These are phyloP conservation scores for Cotesia vestalis DNA, from an alignment of 1,140 invertebrate genomes.

Conservation along the genomic window DNA sequence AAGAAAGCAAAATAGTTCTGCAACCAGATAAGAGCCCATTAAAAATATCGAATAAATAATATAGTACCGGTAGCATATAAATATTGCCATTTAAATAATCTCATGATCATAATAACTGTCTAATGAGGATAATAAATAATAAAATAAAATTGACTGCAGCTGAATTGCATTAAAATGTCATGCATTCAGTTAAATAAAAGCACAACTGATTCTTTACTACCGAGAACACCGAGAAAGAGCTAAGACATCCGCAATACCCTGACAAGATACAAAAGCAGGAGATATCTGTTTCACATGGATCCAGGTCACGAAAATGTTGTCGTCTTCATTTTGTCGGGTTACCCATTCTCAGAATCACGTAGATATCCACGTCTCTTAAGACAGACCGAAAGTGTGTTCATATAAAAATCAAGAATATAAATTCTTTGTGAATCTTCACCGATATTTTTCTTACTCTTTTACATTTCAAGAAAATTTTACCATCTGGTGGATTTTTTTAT, in stretches of 20 bases:
- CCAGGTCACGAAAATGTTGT: conserved; percentile 27
- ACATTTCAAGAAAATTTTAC: conserved; percentile 35
- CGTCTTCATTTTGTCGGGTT: conserved; percentile 17
- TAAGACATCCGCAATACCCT: background rate
- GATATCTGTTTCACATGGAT: conserved; percentile 19
- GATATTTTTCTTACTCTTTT: conserved; percentile 11
- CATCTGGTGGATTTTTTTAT: conserved; percentile 7
- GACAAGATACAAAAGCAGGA: background rate
- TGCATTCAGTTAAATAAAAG: too few relatives aligned
- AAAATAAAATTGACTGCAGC: too few relatives aligned
- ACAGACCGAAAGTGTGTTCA: conserved; percentile 24
- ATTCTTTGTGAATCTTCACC: conserved; percentile 27
- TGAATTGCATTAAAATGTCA: too few relatives aligned
- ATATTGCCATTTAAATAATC: background rate
- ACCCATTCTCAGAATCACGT: conserved; percentile 27
- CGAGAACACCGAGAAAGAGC: too few relatives aligned
- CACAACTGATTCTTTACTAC: too few relatives aligned
- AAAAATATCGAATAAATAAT: background rate
- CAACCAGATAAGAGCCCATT: background rate
- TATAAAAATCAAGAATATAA: conserved; percentile 40
- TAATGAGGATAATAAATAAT: too few relatives aligned
- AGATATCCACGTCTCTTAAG: conserved; percentile 30
- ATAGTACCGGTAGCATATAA: background rate
- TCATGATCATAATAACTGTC: too few relatives aligned
- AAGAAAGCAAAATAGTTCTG: background rate